These are phyloP conservation scores for Eulemur mongoz DNA, from an alignment of 2,797 vertebrate species.

Conservation along the genomic window DNA sequence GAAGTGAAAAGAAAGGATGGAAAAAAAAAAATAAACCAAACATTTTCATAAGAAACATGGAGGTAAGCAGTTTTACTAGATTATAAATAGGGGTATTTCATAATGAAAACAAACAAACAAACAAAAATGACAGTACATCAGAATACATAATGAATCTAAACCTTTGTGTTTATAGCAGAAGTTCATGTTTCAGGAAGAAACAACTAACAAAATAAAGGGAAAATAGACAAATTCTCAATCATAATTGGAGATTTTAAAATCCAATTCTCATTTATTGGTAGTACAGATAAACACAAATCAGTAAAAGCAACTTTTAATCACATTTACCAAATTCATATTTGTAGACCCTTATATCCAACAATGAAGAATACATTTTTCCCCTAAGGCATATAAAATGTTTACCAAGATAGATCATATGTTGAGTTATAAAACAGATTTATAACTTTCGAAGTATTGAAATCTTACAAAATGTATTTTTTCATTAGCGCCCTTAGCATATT, in stretches of 20 bases:
- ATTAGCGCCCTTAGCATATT: neutral
- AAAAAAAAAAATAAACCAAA: neutral
- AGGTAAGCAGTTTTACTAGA: neutral
- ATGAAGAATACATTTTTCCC: too few species aligned
- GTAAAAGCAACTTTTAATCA: neutral
- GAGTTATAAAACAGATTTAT: neutral
- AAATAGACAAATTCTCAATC: neutral
- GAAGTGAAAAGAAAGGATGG: neutral
- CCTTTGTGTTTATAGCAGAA: neutral
- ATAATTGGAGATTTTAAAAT: neutral
- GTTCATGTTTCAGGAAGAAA: neutral
- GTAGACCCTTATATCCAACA: neutral
- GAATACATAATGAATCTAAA: neutral
- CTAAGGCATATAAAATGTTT: neutral
- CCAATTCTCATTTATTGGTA: neutral
- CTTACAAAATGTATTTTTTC: neutral
- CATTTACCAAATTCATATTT: neutral
- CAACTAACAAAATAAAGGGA: neutral
- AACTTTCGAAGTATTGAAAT: neutral
- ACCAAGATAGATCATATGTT: neutral
- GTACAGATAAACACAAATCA: neutral
- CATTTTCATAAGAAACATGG: neutral
- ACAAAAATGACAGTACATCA: neutral
- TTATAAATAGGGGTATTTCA: neutral
- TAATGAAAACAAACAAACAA: neutral